Percentiles rank a stretch among this genome's conserved stretches.
Conservation (phyloP, 2,888 invertebrate genomes). For the Drosophila peninsularis region DNA sequence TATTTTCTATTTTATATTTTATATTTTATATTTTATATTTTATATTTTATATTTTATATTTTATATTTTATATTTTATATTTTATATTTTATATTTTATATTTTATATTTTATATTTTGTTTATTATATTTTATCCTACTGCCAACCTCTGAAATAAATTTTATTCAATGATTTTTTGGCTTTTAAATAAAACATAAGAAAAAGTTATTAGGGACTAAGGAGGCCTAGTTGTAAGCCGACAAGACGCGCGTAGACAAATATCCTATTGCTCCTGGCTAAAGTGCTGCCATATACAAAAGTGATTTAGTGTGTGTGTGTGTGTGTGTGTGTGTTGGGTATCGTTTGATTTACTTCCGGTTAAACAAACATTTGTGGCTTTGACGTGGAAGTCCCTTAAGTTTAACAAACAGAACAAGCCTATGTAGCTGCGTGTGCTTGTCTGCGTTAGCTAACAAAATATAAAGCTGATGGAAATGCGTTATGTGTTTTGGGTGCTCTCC, state of each 20-base stretch:
- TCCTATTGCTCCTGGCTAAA: conserved; percentile 32
- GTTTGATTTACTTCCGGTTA: conserved; percentile 53
- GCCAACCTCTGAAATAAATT: too few relatives aligned
- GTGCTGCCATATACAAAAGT: conserved; percentile 31
- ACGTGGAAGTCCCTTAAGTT: conserved; percentile 31
- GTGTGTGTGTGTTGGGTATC: conserved; percentile 25
- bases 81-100: neutral
- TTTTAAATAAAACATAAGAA: conserved; percentile 3
- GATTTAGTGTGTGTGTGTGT: conserved; percentile 13
- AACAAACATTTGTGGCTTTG: conserved; percentile 52
- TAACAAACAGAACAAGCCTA: conserved; percentile 11
- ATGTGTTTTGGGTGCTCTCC: conserved; percentile 21
- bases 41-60: too few relatives aligned
- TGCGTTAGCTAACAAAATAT: conserved; percentile 39
- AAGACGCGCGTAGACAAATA: conserved; percentile 28
- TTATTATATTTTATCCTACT: neutral
- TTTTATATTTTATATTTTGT: neutral
- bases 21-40: too few relatives aligned
- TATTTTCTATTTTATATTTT: too few relatives aligned
- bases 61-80: neutral
- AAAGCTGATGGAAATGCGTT: conserved; percentile 33
- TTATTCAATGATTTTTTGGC: neutral
- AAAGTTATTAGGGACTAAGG: neutral
- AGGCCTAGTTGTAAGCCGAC: neutral
- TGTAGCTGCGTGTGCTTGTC: neutral